phyloP scores from a whole-genome alignment of 2,888 invertebrate species.

The Sympetrum striolatum region DNA sequence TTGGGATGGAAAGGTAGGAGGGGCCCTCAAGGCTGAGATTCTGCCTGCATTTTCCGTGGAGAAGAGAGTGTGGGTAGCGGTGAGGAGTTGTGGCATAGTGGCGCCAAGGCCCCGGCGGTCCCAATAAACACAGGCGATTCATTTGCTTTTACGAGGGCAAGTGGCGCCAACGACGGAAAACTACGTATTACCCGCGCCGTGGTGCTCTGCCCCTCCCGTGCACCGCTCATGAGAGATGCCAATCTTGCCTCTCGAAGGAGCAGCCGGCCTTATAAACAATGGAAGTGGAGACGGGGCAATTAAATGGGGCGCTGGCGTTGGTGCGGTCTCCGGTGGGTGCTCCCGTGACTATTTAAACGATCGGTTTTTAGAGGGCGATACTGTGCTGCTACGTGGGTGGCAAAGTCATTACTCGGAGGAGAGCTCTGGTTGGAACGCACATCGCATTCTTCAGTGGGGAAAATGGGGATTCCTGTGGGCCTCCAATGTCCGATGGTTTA shows the following conservation, averaged over 20 bases:
- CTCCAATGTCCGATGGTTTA: not conserved
- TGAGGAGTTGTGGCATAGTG: not conserved
- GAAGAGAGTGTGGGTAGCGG: not conserved
- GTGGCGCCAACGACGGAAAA: conserved; percentile 12
- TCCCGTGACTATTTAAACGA: not conserved
- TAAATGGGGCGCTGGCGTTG: not conserved
- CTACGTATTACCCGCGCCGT: not conserved
- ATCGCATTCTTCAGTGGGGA: not conserved
- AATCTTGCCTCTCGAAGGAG: not conserved
- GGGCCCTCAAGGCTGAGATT: not conserved
- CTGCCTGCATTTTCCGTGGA: not conserved
- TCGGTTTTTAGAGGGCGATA: not conserved
- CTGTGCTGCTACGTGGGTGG: not conserved
- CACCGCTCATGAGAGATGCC: not conserved
- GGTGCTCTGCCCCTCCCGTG: not conserved
- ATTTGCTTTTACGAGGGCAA: conserved; percentile 16
- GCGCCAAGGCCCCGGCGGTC: conserved; percentile 15
- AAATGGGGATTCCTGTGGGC: not conserved
- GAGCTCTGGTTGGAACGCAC: not conserved
- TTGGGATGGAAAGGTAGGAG: not conserved
- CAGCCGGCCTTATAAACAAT: conserved; percentile 12
- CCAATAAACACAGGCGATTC: conserved; percentile 27
- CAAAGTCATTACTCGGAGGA: not conserved
- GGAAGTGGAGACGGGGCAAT: not conserved
- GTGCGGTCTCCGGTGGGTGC: too few relatives aligned